These are phyloP conservation scores for Corythucha ciliata DNA, from an alignment of 2,888 invertebrate genomes.

Conservation along the genomic window DNA sequence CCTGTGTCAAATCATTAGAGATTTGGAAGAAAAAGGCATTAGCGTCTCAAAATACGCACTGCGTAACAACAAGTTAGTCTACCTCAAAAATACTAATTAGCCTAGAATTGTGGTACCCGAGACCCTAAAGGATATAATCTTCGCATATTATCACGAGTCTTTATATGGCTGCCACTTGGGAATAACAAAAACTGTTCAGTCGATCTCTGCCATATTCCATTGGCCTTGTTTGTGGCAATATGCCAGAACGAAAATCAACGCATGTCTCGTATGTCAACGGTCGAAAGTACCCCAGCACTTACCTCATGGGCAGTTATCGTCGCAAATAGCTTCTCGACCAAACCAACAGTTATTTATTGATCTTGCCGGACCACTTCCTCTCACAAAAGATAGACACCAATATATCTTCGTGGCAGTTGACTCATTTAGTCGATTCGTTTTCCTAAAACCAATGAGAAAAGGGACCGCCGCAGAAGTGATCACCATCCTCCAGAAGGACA, in stretches of 20 bases:
- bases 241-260: neutral
- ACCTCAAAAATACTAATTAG: too few relatives aligned
- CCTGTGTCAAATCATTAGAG: neutral
- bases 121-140: neutral
- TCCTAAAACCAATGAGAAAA: constrained; percentile 10
- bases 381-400: neutral
- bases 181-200: neutral
- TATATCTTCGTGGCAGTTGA: constrained; percentile 8
- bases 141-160: constrained; percentile 8
- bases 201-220: constrained; percentile 1
- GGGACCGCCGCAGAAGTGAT: neutral
- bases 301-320: constrained; percentile 5
- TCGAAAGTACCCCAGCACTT: neutral
- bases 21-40: neutral
- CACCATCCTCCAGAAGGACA: neutral
- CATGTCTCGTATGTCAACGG: constrained; percentile 1
- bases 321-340: constrained; percentile 5
- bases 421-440: constrained; percentile 1
- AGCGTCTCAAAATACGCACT: neutral
- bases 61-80: too few relatives aligned
- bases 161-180: neutral
- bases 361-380: neutral
- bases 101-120: constrained; percentile 10
- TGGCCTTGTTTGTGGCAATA: constrained; percentile 3
- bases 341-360: neutral